Base-by-base conservation (phyloP, 2,113 vertebrate genomes). In the Agelaius tricolor region DNA sequence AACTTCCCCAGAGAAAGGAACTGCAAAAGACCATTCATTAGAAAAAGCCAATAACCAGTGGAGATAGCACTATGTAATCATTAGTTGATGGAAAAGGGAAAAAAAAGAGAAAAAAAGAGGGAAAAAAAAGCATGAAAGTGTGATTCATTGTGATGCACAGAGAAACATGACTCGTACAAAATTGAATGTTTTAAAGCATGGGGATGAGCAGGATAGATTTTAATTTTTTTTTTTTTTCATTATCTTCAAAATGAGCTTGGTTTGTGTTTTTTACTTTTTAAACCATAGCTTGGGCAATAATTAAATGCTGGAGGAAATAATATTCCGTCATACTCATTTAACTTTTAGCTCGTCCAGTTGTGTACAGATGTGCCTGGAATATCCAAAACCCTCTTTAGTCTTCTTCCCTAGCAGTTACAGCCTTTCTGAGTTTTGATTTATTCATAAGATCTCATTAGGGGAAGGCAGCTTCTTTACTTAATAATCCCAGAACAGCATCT, bases 121-220 rank as follows among this genome's bases (percentile, higher is more conserved):
- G 7, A 1, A 3, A 9, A 9, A 10, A 15, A n/a, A 4, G 1
- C 12, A 35, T 66, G 7, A 73, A 39, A 26, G 2, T 15, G 9
- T 37, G 12, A 57, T 63, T 73, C 2, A 0, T 61, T 41, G 26
- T 18, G 8, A 41, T 31, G 19, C 20, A 54, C 46, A 65, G 7
- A 35, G 24, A 65, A 65, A 44, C 9, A 44, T 23, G 22, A 63
- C 3, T 54, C 43, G 15, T 26, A 11, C 44, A 52, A 54, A 87
- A 81, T 65, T 35, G 2, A n/a, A 8, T 15, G 15, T 26, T 71
- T 61, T 41, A 61, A 59, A 61, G 22, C 21, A 5, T 28, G 71
- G 26, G 10, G 75, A 43, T 41, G 18, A 84, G 17, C 15, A 72
- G 15, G 15, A 61, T 13, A 51, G 22, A 5, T 59, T 35, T 58